Percentiles rank a stretch among this genome's conserved stretches.
phyloP scores from a whole-genome alignment of 2,888 invertebrate species.

The Andricus quercusramuli region DNA sequence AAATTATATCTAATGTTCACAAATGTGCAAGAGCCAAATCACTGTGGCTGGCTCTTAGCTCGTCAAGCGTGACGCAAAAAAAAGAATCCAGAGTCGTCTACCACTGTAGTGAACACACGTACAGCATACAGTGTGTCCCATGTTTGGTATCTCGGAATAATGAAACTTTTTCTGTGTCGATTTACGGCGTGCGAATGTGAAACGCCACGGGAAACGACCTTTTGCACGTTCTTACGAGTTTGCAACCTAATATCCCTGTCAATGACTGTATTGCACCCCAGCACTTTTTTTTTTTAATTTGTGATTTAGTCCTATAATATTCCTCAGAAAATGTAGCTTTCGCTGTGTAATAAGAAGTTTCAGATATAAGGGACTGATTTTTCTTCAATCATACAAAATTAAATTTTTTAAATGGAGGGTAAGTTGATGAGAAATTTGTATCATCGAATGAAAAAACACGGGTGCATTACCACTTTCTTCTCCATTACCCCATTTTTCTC shows the following conservation, averaged over 20 bases:
- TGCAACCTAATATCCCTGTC: constrained; percentile 5
- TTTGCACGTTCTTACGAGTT: constrained; percentile 8
- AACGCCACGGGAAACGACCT: constrained; percentile 19
- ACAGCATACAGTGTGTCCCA: not conserved
- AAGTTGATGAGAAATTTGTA: too few species aligned
- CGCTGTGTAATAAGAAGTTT: too few species aligned
- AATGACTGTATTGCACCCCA: not conserved
- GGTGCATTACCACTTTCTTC: too few species aligned
- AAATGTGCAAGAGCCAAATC: not conserved
- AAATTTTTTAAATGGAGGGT: too few species aligned
- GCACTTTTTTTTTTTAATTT: not conserved
- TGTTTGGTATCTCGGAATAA: constrained; percentile 2
- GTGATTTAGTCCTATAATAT: not conserved
- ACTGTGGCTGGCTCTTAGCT: constrained; percentile 24
- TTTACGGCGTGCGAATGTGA: constrained; percentile 13
- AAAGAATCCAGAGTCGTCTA: constrained; percentile 6
- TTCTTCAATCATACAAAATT: too few species aligned
- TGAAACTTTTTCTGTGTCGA: constrained; percentile 4
- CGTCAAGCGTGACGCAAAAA: not conserved
- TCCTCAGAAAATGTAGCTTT: too few species aligned
- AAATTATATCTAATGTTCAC: too few species aligned
- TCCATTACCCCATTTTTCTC: too few species aligned
- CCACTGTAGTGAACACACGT: not conserved
- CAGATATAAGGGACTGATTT: too few species aligned
- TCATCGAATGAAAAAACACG: too few species aligned